phyloP scores from a whole-genome alignment of 2,113 vertebrate genomes.

The Hiodon tergisus region DNA sequence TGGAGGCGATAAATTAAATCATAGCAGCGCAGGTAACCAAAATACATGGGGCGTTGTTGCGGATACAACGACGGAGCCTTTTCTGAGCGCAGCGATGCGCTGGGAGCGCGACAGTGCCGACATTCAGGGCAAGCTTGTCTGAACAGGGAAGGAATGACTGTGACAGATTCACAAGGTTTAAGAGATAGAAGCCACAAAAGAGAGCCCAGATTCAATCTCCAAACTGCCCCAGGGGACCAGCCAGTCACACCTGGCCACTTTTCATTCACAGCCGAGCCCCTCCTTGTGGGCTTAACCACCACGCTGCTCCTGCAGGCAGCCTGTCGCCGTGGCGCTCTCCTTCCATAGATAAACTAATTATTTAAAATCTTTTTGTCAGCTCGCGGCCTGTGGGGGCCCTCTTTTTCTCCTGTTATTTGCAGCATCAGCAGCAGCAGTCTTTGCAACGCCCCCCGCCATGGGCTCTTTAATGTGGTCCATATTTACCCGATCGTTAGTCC shows the following conservation, averaged over 20 bases:
- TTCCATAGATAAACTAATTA: conserved; percentile 56
- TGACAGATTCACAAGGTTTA: conserved; percentile 56
- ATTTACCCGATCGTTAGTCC: conserved; percentile 78
- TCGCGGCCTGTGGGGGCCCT: conserved; percentile 54
- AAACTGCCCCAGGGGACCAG: conserved; percentile 48
- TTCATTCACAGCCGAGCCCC: conserved; percentile 37
- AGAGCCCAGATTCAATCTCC: conserved; percentile 15
- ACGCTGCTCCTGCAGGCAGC: conserved; percentile 21
- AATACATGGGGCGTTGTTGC: conserved; percentile 35
- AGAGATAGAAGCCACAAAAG: conserved; percentile 51
- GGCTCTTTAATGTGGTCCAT: conserved; percentile 72
- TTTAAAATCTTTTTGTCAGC: conserved; percentile 73
- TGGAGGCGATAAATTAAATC: conserved; percentile 28
- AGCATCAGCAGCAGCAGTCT: conserved; percentile 67
- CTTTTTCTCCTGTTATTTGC: conserved; percentile 67
- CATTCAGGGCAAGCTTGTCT: conserved; percentile 49
- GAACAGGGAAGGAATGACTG: conserved; percentile 65
- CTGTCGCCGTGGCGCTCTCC: conserved; percentile 46
- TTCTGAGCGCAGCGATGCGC: neutral
- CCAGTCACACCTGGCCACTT: conserved; percentile 64
- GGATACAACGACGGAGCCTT: conserved; percentile 39
- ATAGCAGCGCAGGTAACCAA: conserved; percentile 32
- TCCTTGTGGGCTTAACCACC: conserved; percentile 13
- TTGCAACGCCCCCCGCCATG: conserved; percentile 60
- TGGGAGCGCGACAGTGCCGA: conserved; percentile 21